Evolutionary conservation across 2,797 vertebrate species (phyloP).

Genomic region (Chanos chanos): DNA sequence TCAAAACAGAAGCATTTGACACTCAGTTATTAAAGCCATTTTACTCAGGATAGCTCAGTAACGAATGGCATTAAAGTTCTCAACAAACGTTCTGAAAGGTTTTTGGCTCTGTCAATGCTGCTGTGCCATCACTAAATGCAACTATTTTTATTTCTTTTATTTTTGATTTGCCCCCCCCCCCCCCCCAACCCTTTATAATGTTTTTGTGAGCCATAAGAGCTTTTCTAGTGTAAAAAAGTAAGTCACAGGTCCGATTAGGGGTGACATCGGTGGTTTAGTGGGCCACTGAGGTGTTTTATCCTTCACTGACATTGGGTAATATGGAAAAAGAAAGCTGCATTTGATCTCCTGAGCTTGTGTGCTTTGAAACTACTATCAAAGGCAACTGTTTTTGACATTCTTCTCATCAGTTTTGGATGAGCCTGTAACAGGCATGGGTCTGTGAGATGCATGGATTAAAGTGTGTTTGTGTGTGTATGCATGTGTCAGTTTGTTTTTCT

Average conservation of each 20-base stretch:
- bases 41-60: too few relatives aligned
- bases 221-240: constrained; percentile 35
- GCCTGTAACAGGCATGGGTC: neutral
- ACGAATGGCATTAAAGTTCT: too few relatives aligned
- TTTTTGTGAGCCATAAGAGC: constrained; percentile 8
- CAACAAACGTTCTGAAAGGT: too few relatives aligned
- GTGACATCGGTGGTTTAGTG: constrained; percentile 22
- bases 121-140: too few relatives aligned
- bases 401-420: constrained; percentile 29
- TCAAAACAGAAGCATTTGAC: too few relatives aligned
- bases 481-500: constrained; percentile 17
- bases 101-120: too few relatives aligned
- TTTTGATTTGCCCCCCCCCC: too few relatives aligned
- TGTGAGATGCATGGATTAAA: constrained; percentile 29
- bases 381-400: constrained; percentile 25
- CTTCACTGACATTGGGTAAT: constrained; percentile 31
- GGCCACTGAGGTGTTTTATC: constrained; percentile 35
- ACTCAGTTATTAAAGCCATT: too few relatives aligned
- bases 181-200: constrained; percentile 29
- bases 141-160: too few relatives aligned
- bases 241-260: constrained; percentile 29
- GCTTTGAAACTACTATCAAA: constrained; percentile 35
- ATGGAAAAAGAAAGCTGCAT: constrained; percentile 20
- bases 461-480: constrained; percentile 5
- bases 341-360: constrained; percentile 41